Evolutionary conservation across 2,113 vertebrate species (phyloP), one percentile per base, ranked within the genome.

Genomic region (Bos javanicus): DNA sequence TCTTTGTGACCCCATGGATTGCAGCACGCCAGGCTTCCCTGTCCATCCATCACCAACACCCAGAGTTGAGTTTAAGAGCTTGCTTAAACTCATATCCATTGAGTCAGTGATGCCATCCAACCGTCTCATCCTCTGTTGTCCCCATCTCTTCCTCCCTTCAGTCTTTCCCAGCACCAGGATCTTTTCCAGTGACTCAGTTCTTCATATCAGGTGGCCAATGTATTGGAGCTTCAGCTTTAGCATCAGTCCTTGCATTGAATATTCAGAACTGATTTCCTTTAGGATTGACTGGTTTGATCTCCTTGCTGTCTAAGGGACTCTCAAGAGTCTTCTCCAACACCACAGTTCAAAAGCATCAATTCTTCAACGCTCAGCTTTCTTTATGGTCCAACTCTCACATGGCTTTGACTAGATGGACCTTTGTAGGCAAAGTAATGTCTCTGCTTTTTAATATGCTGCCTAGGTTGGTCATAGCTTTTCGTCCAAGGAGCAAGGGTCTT

Each of bases 21-120:
- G 8, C 33, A 36, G 64, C 64, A 19, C 0, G 0, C 33, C 33
- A 67, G 64, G 64, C 33, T 67, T 67, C 33, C 64, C 64, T 67
- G 33, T 67, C 33, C 33, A n/a, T 67, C 7, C 64, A n/a, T 67
- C 33, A 67, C 33, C 33, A 67, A n/a, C 30, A 9, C 15, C 30
- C 15, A n/a, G 62, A 39, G 39, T 39, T 39, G 39, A 39, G 39
- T 39, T 39, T 39, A 39, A n/a, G n/a, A n/a, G 15, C 62, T 64
- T 17, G 62, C 62, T n/a, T 33, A 64, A 64, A 64, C 62, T 64
- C 30, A 17, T 64, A n/a, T 8, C 62, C 30, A n/a, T 17, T 64
- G 30, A 64, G 62, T 64, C 16, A 33, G 15, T 64, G 62, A n/a
- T 64, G 30, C 62, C 62, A 64, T 64, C 30, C 62, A n/a, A 64